Percentiles rank a stretch among this genome's conserved stretches.
These are phyloP conservation scores for Notocelia uddmanniana DNA, from an alignment of 2,888 invertebrate species.

Conservation along the genomic window DNA sequence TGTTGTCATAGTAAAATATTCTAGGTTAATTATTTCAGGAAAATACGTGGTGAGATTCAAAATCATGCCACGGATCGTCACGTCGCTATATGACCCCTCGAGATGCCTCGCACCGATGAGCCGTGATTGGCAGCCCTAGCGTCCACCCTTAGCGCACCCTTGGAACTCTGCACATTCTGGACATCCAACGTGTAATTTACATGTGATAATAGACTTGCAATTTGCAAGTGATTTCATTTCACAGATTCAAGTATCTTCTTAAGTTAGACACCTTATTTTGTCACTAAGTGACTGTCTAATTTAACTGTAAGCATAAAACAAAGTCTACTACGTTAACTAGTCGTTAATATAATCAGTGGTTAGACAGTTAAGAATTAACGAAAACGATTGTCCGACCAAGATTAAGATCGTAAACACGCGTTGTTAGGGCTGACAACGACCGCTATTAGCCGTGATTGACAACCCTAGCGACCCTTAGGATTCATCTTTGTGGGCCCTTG, in stretches of 20 bases:
- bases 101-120: not conserved
- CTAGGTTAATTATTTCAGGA: no score
- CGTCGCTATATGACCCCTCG: not conserved
- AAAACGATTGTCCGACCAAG: constrained; percentile 14
- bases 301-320: not conserved
- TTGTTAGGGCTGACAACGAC: constrained; percentile 9
- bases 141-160: constrained; percentile 6
- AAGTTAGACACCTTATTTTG: no score
- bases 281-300: no score
- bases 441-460: constrained; percentile 28
- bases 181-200: constrained; percentile 4
- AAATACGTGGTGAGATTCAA: no score
- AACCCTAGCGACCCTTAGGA: constrained; percentile 34
- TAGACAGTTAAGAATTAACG: constrained; percentile 10
- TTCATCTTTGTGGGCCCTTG: no score
- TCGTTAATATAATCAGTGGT: constrained; percentile 2
- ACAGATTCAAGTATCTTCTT: not conserved
- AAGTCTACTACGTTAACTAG: not conserved
- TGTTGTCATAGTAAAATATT: no score
- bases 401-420: constrained; percentile 25
- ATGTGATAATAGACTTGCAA: constrained; percentile 2
- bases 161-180: constrained; percentile 3
- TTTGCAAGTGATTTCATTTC: not conserved
- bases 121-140: constrained; percentile 11
- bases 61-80: constrained; percentile 14